These are phyloP conservation scores for Ianthella basta DNA, from an alignment of 37 sponge, comb jelly and placozoan genomes.

Conservation along the genomic window DNA sequence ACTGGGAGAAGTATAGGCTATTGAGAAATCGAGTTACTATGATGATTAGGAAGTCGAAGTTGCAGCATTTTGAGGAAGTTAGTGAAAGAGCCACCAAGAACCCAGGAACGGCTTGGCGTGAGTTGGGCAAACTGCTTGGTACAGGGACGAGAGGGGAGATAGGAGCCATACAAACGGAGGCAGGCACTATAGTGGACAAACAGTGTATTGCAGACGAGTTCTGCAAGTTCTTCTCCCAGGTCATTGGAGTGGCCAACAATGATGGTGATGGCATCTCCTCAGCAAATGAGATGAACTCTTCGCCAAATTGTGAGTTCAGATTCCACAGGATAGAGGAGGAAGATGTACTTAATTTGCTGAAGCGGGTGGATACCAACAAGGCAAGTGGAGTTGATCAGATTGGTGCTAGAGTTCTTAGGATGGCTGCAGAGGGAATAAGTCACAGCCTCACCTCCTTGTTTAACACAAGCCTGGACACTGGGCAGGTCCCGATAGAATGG, in stretches of 20 bases:
- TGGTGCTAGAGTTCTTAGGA: neutral
- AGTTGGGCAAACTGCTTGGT: constrained; percentile 2
- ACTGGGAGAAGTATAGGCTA: constrained; percentile 28
- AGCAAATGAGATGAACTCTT: neutral
- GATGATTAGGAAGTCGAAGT: neutral
- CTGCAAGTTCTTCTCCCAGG: constrained; percentile 1
- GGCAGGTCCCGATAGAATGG: neutral
- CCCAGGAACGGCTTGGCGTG: constrained; percentile 29
- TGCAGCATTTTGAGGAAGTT: constrained; percentile 14
- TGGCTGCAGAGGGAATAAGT: neutral
- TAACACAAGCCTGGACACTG: neutral
- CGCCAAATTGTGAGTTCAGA: neutral
- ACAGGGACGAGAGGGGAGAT: neutral
- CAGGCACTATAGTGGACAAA: neutral
- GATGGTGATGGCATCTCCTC: neutral
- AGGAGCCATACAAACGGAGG: constrained; percentile 17
- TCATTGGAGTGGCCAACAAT: neutral
- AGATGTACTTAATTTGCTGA: neutral
- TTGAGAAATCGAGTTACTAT: constrained; percentile 6
- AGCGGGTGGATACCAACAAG: neutral
- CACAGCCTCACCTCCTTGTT: neutral
- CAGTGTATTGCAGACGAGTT: constrained; percentile 29
- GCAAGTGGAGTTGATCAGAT: neutral
- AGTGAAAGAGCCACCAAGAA: neutral
- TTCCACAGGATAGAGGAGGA: constrained; percentile 29